A percentile compares a stretch with the other conserved stretches of the same genome.
Evolutionary conservation across 2,888 invertebrate genomes (phyloP).

Genomic region (Pandemis corylana): DNA sequence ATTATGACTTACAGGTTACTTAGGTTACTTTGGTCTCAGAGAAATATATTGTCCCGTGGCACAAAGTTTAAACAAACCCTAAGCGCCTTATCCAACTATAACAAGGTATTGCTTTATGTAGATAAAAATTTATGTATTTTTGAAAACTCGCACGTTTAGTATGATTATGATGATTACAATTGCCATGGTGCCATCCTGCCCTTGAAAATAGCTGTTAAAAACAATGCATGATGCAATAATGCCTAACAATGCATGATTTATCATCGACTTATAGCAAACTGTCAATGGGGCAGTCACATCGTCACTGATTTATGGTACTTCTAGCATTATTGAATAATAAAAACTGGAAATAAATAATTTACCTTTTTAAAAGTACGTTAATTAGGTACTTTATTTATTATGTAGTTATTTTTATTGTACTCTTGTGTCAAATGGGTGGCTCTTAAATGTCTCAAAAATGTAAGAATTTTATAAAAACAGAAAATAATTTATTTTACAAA

Average conservation of each 20-base stretch:
- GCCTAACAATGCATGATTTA: slow-evolving; percentile 17
- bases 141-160: background rate
- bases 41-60: too few relatives aligned
- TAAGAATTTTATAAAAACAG: too few relatives aligned
- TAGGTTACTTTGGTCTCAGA: too few relatives aligned
- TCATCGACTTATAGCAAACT: slow-evolving; percentile 25
- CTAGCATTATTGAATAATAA: background rate
- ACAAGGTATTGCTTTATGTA: background rate
- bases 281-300: background rate
- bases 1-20: too few relatives aligned
- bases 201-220: slow-evolving; percentile 17
- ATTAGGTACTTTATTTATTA: too few relatives aligned
- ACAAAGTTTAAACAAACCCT: too few relatives aligned
- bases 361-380: too few relatives aligned
- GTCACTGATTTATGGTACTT: background rate
- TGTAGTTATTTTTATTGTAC: too few relatives aligned
- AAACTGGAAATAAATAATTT: background rate
- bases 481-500: too few relatives aligned
- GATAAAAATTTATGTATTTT: background rate
- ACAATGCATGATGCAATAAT: slow-evolving; percentile 12
- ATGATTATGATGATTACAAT: background rate
- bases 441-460: too few relatives aligned
- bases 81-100: too few relatives aligned
- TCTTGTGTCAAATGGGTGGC: too few relatives aligned
- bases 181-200: slow-evolving; percentile 20